Percentiles rank a stretch among this genome's conserved stretches.
Evolutionary conservation across 2,888 invertebrate species (phyloP).

Genomic region (Eupithecia subfuscata): DNA sequence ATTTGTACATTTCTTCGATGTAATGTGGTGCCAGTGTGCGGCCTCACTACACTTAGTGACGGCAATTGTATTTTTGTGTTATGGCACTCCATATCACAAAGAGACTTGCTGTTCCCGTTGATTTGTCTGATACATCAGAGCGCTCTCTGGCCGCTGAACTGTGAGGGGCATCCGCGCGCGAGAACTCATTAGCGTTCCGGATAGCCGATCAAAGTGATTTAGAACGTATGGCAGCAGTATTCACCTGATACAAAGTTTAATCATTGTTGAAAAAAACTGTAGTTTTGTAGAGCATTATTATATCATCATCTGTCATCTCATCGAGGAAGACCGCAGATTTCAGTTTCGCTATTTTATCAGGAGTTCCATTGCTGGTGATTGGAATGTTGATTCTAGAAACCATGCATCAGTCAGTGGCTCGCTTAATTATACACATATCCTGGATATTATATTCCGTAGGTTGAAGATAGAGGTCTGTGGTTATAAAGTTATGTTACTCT

Average conservation of each 20-base stretch:
- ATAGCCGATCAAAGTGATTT: conserved; percentile 82
- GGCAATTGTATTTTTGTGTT: too few species aligned
- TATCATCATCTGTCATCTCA: not conserved
- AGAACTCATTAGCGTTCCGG: conserved; percentile 80
- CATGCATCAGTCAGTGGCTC: not conserved
- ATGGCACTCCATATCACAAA: not conserved
- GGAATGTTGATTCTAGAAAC: not conserved
- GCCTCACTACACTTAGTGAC: too few species aligned
- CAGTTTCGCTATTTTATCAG: not conserved
- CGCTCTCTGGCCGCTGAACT: conserved; percentile 49
- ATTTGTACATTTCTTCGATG: too few species aligned
- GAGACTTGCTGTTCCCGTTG: conserved; percentile 1
- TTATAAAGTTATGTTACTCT: not conserved
- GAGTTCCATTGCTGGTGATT: not conserved
- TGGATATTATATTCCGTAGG: not conserved
- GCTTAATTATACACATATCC: not conserved
- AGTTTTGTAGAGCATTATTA: not conserved
- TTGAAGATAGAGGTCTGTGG: not conserved
- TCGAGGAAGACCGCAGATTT: not conserved
- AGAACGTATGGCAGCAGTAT: conserved; percentile 57
- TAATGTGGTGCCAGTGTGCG: too few species aligned
- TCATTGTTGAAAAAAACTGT: not conserved
- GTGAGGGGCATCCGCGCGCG: conserved; percentile 71
- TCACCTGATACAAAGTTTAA: conserved; percentile 9
- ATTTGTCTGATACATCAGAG: conserved; percentile 31